Base-by-base conservation (phyloP, 2,113 vertebrate genomes). In the Cyrtonyx montezumae region DNA sequence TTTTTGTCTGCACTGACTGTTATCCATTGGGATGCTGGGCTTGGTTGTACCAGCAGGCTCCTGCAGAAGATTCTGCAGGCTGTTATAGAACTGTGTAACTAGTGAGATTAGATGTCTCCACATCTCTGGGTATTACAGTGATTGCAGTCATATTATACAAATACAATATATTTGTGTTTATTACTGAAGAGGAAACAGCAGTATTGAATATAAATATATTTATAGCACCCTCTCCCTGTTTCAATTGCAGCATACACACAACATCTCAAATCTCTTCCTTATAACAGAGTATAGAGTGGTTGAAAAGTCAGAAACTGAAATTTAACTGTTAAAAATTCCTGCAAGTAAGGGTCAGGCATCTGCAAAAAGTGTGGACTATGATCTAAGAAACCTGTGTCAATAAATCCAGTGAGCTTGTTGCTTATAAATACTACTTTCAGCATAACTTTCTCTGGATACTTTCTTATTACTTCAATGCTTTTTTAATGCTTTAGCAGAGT, bases 381-480 rank as follows among this genome's bases (percentile, higher is more conserved):
- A 93, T 90, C 43, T 87, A 63, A 73, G 93, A 90, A 94, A 96
- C 81, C 85, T 89, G 91, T 93, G 87, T 26, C 67, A 63, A 79
- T 59, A 84, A 90, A 91, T 69, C 46, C 74, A 30, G 21, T 43
- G 32, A 65, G 66, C 25, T n/a, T 84, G 45, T 95, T 21, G 43
- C 40, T 73, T 40, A 88, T 75, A 87, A 65, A 21, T 81, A 69
- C 62, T 46, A 65, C 1, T 36, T 30, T 55, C 65, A 15, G 2
- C 28, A 53, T 53, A 28, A 53, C 26, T 90, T 95, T 96, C 59
- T 88, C 93, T 94, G 79, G 92, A 83, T 91, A 70, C 36, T 84
- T 89, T 87, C 49, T 25, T 42, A 45, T 62, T 66, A 37, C 7
- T 73, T 63, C 22, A 62, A 56, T 79, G 30, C 7, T 55, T 93